phyloP scores from a whole-genome alignment of 2,797 vertebrate genomes.

The Coracias cyanogaster region DNA sequence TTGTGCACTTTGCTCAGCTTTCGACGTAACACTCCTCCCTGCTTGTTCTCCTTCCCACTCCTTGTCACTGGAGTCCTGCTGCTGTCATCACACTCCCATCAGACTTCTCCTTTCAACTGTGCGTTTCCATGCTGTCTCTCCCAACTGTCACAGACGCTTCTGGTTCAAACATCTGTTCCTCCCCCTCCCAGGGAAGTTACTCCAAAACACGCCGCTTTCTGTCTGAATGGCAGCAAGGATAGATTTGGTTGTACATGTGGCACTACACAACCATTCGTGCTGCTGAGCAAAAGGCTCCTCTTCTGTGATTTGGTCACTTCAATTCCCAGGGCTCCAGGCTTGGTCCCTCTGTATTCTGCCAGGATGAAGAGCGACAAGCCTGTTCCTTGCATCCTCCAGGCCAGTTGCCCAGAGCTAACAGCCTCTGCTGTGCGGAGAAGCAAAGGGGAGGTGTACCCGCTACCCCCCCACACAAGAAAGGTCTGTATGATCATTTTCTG shows the following conservation, averaged over 20 bases:
- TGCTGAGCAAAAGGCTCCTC: not conserved
- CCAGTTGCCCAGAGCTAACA: not conserved
- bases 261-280: not conserved
- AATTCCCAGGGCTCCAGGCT: not conserved
- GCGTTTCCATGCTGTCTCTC: constrained; percentile 68
- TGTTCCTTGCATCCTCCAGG: not conserved
- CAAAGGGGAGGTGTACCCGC: not conserved
- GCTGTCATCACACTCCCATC: constrained; percentile 73
- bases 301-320: not conserved
- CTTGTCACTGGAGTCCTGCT: constrained; percentile 71
- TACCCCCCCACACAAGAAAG: not conserved
- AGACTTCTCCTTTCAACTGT: constrained; percentile 69
- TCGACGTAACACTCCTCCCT: constrained; percentile 67
- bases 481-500: not conserved
- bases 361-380: not conserved
- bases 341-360: not conserved
- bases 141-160: constrained; percentile 71
- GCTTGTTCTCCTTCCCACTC: constrained; percentile 74
- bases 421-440: not conserved
- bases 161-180: constrained; percentile 73
- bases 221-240: constrained; percentile 42
- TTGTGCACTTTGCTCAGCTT: constrained; percentile 69
- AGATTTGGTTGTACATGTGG: constrained; percentile 1
- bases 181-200: constrained; percentile 51
- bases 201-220: constrained; percentile 57